Percentiles rank a stretch among this genome's conserved stretches.
Conservation (phyloP, 1,140 invertebrate species). For the Papilio aristodemus region DNA sequence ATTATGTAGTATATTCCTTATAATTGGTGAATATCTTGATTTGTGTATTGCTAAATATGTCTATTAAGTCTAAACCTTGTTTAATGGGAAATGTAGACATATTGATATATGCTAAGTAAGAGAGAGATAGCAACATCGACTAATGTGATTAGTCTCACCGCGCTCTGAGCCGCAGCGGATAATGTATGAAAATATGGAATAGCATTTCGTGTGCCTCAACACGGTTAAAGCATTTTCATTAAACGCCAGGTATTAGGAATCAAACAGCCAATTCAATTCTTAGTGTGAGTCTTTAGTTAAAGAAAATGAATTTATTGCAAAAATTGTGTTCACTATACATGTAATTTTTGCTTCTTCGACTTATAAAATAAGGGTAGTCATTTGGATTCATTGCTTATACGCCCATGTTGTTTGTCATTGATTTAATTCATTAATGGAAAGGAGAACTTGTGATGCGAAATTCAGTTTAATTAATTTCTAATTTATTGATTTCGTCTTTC, state of each 20-base stretch:
- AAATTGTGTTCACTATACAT: too few species aligned
- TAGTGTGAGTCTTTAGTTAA: background rate
- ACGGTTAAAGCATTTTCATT: constrained; percentile 13
- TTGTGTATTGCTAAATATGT: background rate
- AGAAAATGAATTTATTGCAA: background rate
- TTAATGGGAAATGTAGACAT: background rate
- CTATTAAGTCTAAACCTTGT: background rate
- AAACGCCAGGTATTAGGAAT: background rate
- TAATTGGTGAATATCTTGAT: background rate
- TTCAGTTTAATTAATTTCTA: too few species aligned
- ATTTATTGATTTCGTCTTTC: background rate
- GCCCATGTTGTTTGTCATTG: too few species aligned
- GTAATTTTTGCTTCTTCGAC: background rate
- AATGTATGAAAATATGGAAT: constrained; percentile 12
- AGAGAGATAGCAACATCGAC: background rate
- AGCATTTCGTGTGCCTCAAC: background rate
- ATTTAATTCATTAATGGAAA: too few species aligned
- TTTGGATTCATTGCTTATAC: too few species aligned
- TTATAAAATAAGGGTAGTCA: background rate
- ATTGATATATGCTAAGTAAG: background rate
- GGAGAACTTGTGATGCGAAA: too few species aligned
- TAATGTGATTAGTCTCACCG: constrained; percentile 21
- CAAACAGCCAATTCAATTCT: background rate
- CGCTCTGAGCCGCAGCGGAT: background rate
- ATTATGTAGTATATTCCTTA: too few species aligned